These are phyloP conservation scores for Crotalus tigris DNA, from an alignment of 2,113 vertebrate species.

Conservation along the genomic window DNA sequence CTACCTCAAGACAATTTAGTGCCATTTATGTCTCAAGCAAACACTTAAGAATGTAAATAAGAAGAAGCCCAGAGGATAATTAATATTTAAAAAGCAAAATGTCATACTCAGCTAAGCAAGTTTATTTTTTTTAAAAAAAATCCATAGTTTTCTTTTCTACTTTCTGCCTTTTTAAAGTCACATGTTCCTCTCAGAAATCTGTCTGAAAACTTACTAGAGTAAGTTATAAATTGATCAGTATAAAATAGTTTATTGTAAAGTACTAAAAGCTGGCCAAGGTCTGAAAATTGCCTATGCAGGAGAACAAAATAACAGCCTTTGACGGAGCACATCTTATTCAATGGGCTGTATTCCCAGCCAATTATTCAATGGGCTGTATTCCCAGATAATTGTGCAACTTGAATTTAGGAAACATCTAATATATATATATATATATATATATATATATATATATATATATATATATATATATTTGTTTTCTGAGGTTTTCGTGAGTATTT, in stretches of 20 bases:
- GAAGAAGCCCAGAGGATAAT: conserved; percentile 62
- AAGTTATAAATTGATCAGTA: conserved; percentile 48
- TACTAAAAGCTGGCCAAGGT: conserved; percentile 16
- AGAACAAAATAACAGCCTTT: neutral
- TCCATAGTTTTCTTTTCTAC: conserved; percentile 27
- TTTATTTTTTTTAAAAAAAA: conserved; percentile 44
- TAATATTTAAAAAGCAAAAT: conserved; percentile 73
- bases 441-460: too few relatives aligned
- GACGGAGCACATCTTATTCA: neutral
- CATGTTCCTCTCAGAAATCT: conserved; percentile 53
- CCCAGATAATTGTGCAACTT: neutral
- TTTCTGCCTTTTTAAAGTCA: conserved; percentile 30
- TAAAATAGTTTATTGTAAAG: conserved; percentile 56
- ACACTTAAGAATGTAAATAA: conserved; percentile 74
- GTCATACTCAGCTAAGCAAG: conserved; percentile 59
- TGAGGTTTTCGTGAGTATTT: too few relatives aligned
- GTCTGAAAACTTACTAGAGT: conserved; percentile 48
- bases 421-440: too few relatives aligned
- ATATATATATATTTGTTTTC: too few relatives aligned
- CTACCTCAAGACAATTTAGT: conserved; percentile 69
- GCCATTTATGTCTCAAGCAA: conserved; percentile 66
- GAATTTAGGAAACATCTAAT: too few relatives aligned
- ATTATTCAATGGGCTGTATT: too few relatives aligned
- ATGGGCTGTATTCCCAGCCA: neutral
- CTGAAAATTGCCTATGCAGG: neutral